Evolutionary conservation across 2,113 vertebrate genomes (phyloP), one percentile per base, ranked within the genome.

Genomic region (Alligator mississippiensis): DNA sequence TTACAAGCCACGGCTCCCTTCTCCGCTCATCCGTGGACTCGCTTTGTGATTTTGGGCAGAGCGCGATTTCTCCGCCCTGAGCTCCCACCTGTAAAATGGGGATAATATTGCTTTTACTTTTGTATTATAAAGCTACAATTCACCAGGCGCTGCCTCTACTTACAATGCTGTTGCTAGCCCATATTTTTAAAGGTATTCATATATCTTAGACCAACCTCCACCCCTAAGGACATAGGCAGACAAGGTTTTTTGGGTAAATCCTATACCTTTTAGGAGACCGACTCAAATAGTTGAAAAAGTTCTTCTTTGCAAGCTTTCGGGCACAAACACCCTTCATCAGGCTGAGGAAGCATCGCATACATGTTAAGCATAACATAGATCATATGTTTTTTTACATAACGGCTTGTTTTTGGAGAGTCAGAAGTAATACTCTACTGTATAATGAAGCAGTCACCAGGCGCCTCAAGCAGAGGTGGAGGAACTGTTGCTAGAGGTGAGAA

Each of bases 1-100:
- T 17, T 15, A 0, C 1, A n/a, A 38, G 13, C 0, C 21, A 57
- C 34, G n/a, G 75, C 66, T 10, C 1, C 5, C 5, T 1, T 4
- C 58, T 76, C 61, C 27, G 38, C 28, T 68, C 64, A 68, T 19
- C 10, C 55, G 38, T 9, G 22, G 11, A 38, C 19, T 38, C 5
- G 19, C 30, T 21, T 2, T 38, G 68, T 7, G 38, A 54, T 6
- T 6, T 11, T 59, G 60, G 66, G 21, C 55, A 11, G 54, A 54
- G 57, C 57, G 61, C 19, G 19, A 7, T 14, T 61, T 61, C 64
- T 34, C 55, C 38, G 61, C 15, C 21, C 60, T 16, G 5, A 17
- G 66, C 11, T 68, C 66, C 55, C 27, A 17, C 9, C 2, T 17
- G 19, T 4, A 72, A 77, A 17, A 72, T 4, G 22, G 57, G n/a